phyloP scores from a whole-genome alignment of 2,797 vertebrate species.

The Lutjanus campechanus region DNA sequence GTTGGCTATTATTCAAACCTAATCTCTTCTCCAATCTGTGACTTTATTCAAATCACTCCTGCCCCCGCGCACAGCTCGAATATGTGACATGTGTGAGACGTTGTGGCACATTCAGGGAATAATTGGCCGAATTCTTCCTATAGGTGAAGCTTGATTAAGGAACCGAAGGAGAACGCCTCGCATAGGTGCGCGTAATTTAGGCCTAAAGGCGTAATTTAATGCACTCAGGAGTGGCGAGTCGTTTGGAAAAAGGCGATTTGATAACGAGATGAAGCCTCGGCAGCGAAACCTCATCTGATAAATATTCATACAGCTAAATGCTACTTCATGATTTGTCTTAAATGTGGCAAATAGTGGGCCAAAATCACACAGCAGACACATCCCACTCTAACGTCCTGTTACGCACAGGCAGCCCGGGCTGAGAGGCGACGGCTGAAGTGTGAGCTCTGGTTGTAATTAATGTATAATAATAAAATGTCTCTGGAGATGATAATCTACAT shows the following conservation, averaged over 20 bases:
- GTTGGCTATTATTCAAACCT: conserved; percentile 26
- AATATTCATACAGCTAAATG: conserved; percentile 84
- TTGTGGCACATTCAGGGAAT: not conserved
- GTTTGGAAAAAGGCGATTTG: conserved; percentile 68
- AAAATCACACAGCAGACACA: conserved; percentile 71
- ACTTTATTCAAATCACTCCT: conserved; percentile 54
- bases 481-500: not conserved
- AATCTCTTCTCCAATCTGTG: conserved; percentile 16
- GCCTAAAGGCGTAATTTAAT: conserved; percentile 72
- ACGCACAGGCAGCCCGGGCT: conserved; percentile 36
- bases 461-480: conserved; percentile 19
- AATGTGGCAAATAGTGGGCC: conserved; percentile 66
- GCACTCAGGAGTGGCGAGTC: conserved; percentile 61
- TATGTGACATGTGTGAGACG: not conserved
- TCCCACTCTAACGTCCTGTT: conserved; percentile 72
- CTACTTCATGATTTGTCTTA: conserved; percentile 73
- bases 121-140: conserved; percentile 22
- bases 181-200: conserved; percentile 64
- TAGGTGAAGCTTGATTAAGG: conserved; percentile 31
- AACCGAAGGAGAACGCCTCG: conserved; percentile 63
- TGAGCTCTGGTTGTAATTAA: not conserved
- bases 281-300: conserved; percentile 78
- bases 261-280: conserved; percentile 63
- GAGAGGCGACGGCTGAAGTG: conserved; percentile 5
- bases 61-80: not conserved